Evolutionary conservation across 2,888 invertebrate genomes (phyloP).

Genomic region (Acleris cristana): DNA sequence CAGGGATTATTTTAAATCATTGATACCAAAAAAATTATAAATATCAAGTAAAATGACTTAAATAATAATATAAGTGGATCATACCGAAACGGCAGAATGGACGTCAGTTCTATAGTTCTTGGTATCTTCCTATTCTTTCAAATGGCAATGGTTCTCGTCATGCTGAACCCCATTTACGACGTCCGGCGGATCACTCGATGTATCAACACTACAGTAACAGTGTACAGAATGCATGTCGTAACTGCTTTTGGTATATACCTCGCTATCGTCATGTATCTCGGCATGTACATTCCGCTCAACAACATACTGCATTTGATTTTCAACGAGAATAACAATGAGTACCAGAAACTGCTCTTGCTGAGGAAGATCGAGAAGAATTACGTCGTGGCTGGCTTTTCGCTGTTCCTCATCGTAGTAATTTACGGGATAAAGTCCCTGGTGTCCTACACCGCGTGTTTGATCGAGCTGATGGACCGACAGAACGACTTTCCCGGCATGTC

Average conservation of each 20-base stretch:
- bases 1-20: neutral
- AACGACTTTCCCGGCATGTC: conserved; percentile 40
- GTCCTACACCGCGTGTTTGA: conserved; percentile 58
- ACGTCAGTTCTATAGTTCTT: conserved; percentile 56
- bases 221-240: conserved; percentile 49
- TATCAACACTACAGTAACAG: conserved; percentile 48
- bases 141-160: conserved; percentile 60
- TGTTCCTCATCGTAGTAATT: conserved; percentile 65
- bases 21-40: neutral
- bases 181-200: conserved; percentile 54
- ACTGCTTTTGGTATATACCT: conserved; percentile 53
- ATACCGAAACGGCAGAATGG: conserved; percentile 56
- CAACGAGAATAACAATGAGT: conserved; percentile 45
- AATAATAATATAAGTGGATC: neutral
- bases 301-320: conserved; percentile 58
- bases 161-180: conserved; percentile 70
- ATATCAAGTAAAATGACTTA: conserved; percentile 2
- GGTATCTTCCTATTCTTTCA: conserved; percentile 61
- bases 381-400: conserved; percentile 69
- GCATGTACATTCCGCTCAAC: conserved; percentile 64
- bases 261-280: conserved; percentile 58
- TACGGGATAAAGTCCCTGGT: conserved; percentile 62
- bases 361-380: conserved; percentile 67
- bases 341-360: conserved; percentile 58
- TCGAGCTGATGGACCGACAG: conserved; percentile 47